Evolutionary conservation across 2,888 invertebrate genomes (phyloP), one percentile per base, ranked within the genome.

Genomic region (Drosophila emarginata): DNA sequence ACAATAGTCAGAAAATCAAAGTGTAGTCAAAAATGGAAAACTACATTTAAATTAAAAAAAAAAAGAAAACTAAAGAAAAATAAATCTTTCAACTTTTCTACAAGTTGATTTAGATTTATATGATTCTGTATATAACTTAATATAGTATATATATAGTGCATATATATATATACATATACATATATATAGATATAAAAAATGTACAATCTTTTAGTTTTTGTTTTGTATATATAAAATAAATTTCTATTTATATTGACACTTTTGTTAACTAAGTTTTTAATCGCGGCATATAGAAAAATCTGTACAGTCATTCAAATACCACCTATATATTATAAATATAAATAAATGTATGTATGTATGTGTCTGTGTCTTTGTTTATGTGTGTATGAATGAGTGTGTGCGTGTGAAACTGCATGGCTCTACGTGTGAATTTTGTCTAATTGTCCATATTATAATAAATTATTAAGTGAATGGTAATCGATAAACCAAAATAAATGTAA

Each of bases 171-270:
- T 45, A 26, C 75, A 72, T 75, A n/a, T n/a, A n/a, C n/a, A n/a
- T 26, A 40, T 11, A 51, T 15, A 18, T 58, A 14, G 64, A 61
- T 28, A 14, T 28, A 36, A 60, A 60, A 51, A 52, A 15, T 54
- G 26, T 61, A 57, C 45, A 56, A 26, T 62, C 15, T 14, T 15
- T 45, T 61, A 54, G 68, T 26, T 68, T 77, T 80, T 77, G 77
- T 84, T 87, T 84, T 83, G 82, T 87, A 83, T 65, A 79, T 81
- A 87, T 53, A 61, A 57, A 36, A 15, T 52, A 40, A 6, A 21
- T 11, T 61, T 61, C 73, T 83, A 78, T 40, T 68, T 62, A 83
- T 45, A 45, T 4, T 21, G 14, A 52, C n/a, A 45, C 61, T 72
- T 71, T 65, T 70, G 70, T 70, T 71, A 45, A 72, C 73, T 82